These are phyloP conservation scores for Oophaga sylvatica DNA, from an alignment of 2,797 vertebrate genomes.

Conservation along the genomic window DNA sequence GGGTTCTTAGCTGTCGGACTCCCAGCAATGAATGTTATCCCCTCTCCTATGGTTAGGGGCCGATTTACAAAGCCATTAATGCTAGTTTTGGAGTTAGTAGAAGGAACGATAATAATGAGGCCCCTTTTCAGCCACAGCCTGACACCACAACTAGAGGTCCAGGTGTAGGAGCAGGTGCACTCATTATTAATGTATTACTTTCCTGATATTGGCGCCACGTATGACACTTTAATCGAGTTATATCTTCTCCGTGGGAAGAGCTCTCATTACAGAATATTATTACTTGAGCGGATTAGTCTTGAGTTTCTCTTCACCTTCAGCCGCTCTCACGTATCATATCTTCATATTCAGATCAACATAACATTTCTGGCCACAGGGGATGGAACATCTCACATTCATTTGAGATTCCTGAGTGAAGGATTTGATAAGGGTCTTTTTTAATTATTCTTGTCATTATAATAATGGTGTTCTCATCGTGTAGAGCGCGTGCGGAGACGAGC, in stretches of 20 bases:
- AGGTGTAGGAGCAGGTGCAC: too few species aligned
- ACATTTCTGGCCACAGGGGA: constrained; percentile 24
- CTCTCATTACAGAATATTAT: background rate
- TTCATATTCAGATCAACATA: constrained; percentile 19
- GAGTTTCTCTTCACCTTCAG: constrained; percentile 16
- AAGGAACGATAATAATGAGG: too few species aligned
- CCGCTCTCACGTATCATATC: background rate
- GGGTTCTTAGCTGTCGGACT: too few species aligned
- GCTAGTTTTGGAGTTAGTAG: too few species aligned
- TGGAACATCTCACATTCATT: constrained; percentile 22
- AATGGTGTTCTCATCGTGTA: background rate
- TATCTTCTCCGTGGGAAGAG: background rate
- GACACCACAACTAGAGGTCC: too few species aligned
- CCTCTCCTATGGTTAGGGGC: too few species aligned
- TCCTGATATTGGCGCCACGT: background rate
- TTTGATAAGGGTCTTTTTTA: constrained; percentile 29
- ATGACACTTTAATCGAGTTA: background rate
- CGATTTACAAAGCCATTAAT: too few species aligned
- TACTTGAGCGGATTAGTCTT: background rate
- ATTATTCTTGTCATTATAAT: constrained; percentile 38
- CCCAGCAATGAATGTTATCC: too few species aligned
- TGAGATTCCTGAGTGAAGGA: constrained; percentile 19
- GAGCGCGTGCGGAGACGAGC: background rate
- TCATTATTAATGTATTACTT: too few species aligned
- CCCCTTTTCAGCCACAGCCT: too few species aligned